Base-by-base conservation (phyloP, 2,797 vertebrate genomes). In the Amblyopsis hoosieri region DNA sequence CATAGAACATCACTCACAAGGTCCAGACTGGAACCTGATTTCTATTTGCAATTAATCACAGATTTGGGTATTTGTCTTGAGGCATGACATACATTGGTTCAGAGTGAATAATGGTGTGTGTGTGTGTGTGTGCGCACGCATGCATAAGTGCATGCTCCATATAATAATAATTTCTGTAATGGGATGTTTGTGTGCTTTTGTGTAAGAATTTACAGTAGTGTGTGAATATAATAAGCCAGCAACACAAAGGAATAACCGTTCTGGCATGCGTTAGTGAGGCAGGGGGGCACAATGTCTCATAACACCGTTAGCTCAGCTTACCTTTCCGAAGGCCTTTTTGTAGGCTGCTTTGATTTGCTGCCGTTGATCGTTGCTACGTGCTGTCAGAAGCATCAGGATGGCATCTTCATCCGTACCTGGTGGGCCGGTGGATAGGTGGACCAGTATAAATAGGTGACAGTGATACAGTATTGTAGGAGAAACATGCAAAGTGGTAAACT, bases 371-470 rank as follows among this genome's bases (percentile, higher is more conserved):
- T 98, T 98, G 88, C 86, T 95, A 62, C 96, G 94, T 1, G 93
- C 67, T 0, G 92, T 87, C 72, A 99, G 73, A 62, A 98, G 83
- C 71, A 93, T 96, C 80, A 98, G 84, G 73, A 99, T 81, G 3
- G 88, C 62, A 2, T 95, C 95, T 87, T 99, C 97, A 75, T 99
- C 94, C 0, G 97, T 99, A 52, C 97, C 97, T 99, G n/a, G 2
- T 29, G 11, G 11, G 54, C 15, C 11, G 1, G 3, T 45, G 48
- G 8, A 33, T 12, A 0, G 49, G 11, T 7, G 29, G 10, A 23
- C 19, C 19, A 23, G 23, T 23, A 2, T 12, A 31, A 23, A 31
- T 56, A n/a, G 60, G 57, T 6, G 51, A 54, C 62, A 50, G 15
- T 37, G 54, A 23, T 23, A 23, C 23, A 23, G 23, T 23, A 23